phyloP scores from a whole-genome alignment of 30 jellyfish, hydroid and myxozoan genomes.

The Morbakka virulenta region DNA sequence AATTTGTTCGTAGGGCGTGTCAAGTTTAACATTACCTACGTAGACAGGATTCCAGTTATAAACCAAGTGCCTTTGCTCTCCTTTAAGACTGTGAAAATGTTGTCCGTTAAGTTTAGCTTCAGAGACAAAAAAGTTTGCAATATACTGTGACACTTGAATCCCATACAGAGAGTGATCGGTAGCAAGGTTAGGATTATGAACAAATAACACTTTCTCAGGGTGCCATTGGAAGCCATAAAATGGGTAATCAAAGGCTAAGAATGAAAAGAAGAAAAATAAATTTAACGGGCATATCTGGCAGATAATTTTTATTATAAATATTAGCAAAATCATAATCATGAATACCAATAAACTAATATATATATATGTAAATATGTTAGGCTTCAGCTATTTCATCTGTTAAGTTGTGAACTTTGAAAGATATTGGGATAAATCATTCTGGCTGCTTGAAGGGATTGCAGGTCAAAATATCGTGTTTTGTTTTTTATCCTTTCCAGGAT shows the following conservation, averaged over 20 bases:
- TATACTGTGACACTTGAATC: conserved; percentile 79
- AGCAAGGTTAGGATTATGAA: conserved; percentile 70
- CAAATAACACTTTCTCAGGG: conserved; percentile 82
- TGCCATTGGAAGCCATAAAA: conserved; percentile 96
- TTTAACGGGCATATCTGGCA: too few relatives aligned
- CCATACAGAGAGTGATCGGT: conserved; percentile 78
- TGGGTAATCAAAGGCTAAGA: conserved; percentile 70
- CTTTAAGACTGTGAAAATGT: conserved; percentile 51
- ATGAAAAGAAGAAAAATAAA: neutral
- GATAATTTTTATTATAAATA: too few relatives aligned
- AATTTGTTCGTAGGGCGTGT: conserved; percentile 90
- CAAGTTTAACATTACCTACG: conserved; percentile 71
- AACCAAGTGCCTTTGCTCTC: conserved; percentile 54
- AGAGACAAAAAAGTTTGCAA: conserved; percentile 67
- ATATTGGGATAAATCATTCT: too few relatives aligned
- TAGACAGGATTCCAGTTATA: conserved; percentile 60
- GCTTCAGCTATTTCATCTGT: too few relatives aligned
- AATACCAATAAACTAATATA: too few relatives aligned
- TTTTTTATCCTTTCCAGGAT: too few relatives aligned
- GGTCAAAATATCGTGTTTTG: too few relatives aligned
- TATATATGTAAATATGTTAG: too few relatives aligned
- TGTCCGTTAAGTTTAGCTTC: conserved; percentile 77
- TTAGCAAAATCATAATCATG: too few relatives aligned
- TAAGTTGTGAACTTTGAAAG: too few relatives aligned
- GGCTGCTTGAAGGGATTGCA: too few relatives aligned